Percentiles rank a stretch among this genome's conserved stretches.
These are phyloP conservation scores for Peucedramus taeniatus DNA, from an alignment of 2,113 vertebrate species.

Conservation along the genomic window DNA sequence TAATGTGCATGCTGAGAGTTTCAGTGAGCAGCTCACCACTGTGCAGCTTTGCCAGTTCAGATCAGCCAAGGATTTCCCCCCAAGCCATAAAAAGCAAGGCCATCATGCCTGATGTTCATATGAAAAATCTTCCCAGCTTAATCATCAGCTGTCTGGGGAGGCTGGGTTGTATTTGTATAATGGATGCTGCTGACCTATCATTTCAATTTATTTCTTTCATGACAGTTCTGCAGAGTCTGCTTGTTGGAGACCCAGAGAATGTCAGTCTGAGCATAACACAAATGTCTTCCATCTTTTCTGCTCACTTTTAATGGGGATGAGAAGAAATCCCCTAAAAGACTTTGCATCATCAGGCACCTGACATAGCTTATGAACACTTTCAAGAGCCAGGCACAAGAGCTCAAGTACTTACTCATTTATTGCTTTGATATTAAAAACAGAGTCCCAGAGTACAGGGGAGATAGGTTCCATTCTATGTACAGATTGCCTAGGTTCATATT, in stretches of 20 bases:
- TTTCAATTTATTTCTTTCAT: background rate
- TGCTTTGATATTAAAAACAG: conserved; percentile 37
- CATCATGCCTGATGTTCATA: background rate
- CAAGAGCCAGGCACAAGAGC: background rate
- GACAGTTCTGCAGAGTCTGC: background rate
- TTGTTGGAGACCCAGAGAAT: background rate
- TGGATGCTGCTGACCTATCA: background rate
- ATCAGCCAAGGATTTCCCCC: background rate
- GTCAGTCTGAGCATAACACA: background rate
- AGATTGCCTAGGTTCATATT: background rate
- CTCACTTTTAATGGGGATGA: background rate
- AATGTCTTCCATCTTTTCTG: background rate
- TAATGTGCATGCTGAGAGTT: background rate
- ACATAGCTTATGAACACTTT: background rate
- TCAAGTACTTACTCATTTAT: background rate
- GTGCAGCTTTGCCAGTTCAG: background rate
- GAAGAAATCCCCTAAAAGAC: background rate
- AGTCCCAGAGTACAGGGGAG: background rate
- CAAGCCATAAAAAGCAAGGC: background rate
- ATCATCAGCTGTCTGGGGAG: background rate
- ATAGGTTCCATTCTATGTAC: background rate
- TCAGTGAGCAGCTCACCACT: background rate
- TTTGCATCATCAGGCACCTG: background rate
- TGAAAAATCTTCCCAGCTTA: background rate
- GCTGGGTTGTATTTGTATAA: background rate